Conservation (phyloP, 2,113 vertebrate species). For the Cairina moschata region DNA sequence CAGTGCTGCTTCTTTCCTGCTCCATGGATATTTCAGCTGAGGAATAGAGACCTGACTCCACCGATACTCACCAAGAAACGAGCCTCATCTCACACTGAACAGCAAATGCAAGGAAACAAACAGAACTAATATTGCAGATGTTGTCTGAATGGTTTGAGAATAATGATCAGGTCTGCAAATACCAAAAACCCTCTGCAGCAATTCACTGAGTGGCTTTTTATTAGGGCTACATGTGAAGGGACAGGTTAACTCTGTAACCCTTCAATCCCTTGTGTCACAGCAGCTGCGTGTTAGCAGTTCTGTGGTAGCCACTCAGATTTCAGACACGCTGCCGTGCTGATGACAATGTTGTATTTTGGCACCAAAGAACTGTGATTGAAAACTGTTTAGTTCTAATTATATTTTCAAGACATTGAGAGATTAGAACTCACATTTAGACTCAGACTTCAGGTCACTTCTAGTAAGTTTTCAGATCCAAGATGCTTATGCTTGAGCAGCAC, state of each 20-base stretch:
- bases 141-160: rapidly evolving
- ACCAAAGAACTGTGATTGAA: neutral
- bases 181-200: rapidly evolving
- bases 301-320: neutral
- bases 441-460: neutral
- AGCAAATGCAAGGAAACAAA: neutral
- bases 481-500: neutral
- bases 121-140: neutral
- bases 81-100: neutral
- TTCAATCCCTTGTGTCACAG: rapidly evolving
- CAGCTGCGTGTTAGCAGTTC: neutral
- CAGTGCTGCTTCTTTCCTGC: neutral
- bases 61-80: neutral
- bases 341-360: neutral
- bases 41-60: neutral
- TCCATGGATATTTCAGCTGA: rapidly evolving
- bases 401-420: neutral
- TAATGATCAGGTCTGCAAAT: neutral
- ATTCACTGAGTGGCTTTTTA: neutral
- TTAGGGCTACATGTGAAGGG: neutral
- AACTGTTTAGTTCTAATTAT: neutral
- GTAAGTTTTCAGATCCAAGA: no score
- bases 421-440: neutral
- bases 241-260: neutral
- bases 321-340: neutral